These are phyloP conservation scores for Lithobates pipiens DNA, from an alignment of 2,797 vertebrate genomes.

Conservation along the genomic window DNA sequence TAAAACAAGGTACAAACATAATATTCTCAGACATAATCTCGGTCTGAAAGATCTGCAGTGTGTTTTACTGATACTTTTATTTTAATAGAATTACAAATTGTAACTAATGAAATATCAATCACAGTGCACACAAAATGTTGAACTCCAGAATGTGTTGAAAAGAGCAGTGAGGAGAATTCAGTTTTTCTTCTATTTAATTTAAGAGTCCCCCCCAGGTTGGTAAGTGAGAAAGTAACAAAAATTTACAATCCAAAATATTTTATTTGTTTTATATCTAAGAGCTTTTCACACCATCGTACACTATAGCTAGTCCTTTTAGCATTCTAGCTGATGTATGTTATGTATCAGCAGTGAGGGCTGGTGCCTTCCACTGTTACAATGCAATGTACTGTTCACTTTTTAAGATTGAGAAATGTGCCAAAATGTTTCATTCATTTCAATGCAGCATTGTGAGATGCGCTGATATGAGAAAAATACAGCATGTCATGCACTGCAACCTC, in stretches of 20 bases:
- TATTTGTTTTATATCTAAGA: background rate
- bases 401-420: too few relatives aligned
- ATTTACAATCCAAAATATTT: background rate
- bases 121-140: constrained; percentile 9
- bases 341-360: too few relatives aligned
- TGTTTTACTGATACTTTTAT: background rate
- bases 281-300: too few relatives aligned
- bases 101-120: background rate
- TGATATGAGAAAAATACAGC: too few relatives aligned
- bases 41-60: background rate
- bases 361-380: too few relatives aligned
- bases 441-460: too few relatives aligned
- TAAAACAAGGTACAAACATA: constrained; percentile 31
- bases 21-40: constrained; percentile 12
- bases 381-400: too few relatives aligned
- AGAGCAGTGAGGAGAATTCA: background rate
- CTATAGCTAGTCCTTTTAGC: too few relatives aligned
- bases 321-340: too few relatives aligned
- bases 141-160: background rate
- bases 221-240: background rate
- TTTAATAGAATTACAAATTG: constrained; percentile 1
- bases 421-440: too few relatives aligned
- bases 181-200: background rate
- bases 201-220: too few relatives aligned
- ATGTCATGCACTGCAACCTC: too few relatives aligned